Base-by-base conservation (phyloP, 2,113 vertebrate species). In the Calonectris borealis region DNA sequence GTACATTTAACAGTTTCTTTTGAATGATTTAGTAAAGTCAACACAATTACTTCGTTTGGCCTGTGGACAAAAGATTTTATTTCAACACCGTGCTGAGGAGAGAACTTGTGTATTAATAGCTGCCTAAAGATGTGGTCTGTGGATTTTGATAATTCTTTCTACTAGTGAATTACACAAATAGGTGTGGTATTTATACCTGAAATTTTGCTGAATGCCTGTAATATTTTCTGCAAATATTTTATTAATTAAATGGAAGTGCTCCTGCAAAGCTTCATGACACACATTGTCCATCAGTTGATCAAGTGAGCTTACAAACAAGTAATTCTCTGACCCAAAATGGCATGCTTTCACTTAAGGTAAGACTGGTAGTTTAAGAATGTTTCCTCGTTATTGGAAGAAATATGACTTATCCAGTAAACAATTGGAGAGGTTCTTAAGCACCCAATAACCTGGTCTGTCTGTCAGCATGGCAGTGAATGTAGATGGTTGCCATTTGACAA, bases 391-490 rank as follows among this genome's bases (percentile, higher is more conserved):
- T 21, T 21, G 40, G 85, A 85, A 96, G 87, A 97, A 93, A 79
- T 81, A 29, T 4, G 10, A 75, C 86, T 87, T 77, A 42, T 34
- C 80, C 80, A 90, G 55, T 87, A 77, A 95, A 76, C 46, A 88
- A 9, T 36, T 78, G 58, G 48, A 93, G 91, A 94, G 21, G 77
- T 86, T 64, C 64, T 77, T 87, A 87, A 77, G 78, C 81, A 91
- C 65, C 66, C 52, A 21, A 3, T 91, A 60, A 60, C 76, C 83
- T 94, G 93, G 96, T 96, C 97, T 90, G 73, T 97, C 97, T 90
- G 86, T 97, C 97, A 95, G 96, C 96, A 73, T 89, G 95, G 96
- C 97, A 87, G 80, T 96, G 94, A 96, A 89, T 97, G 98, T 75
- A 96, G 96, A 93, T 97, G 94, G 97, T 94, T 98, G 94, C 90